phyloP scores from a whole-genome alignment of 2,113 vertebrate genomes.

The Tapirus terrestris region DNA sequence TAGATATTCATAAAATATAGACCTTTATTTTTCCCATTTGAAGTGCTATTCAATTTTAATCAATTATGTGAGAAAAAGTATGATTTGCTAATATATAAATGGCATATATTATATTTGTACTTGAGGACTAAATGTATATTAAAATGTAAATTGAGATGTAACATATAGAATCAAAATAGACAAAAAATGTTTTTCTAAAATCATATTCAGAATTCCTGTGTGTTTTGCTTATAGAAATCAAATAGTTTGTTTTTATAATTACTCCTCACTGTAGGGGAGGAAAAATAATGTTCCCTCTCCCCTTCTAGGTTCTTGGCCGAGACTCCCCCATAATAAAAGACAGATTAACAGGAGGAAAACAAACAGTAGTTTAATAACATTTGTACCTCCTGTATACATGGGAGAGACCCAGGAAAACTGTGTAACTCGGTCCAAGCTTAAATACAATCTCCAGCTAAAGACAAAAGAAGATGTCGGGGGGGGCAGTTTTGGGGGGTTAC shows the following conservation, averaged over 20 bases:
- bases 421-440: not conserved
- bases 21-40: conserved; percentile 21
- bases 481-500: not conserved
- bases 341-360: not conserved
- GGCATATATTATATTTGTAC: not conserved
- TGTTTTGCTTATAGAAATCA: conserved; percentile 24
- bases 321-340: not conserved
- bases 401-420: not conserved
- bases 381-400: not conserved
- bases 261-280: not conserved
- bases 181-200: conserved; percentile 1
- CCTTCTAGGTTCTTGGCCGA: not conserved
- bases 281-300: not conserved
- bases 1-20: not conserved
- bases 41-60: conserved; percentile 36
- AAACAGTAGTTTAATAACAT: not conserved
- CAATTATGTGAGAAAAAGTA: not conserved
- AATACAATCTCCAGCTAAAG: not conserved
- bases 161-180: conserved; percentile 14
- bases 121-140: not conserved
- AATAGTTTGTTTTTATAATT: not conserved
- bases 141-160: not conserved
- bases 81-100: conserved; percentile 8
- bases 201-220: not conserved
- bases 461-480: not conserved